Percentiles rank a stretch among this genome's conserved stretches.
Evolutionary conservation across 2,797 vertebrate genomes (phyloP).

Genomic region (Lateolabrax maculatus): DNA sequence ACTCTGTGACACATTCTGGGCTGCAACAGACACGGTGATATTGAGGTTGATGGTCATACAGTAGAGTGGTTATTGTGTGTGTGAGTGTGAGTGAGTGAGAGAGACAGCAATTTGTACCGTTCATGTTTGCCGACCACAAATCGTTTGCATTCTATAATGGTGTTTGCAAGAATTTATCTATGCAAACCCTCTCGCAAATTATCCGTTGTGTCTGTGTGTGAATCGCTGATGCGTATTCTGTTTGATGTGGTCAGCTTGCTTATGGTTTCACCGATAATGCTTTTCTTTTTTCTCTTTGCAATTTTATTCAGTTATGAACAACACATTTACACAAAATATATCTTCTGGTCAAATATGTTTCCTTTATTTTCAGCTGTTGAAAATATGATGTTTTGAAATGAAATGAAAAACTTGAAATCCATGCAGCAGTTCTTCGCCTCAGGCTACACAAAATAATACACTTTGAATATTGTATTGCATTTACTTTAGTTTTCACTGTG

Average conservation of each 20-base stretch:
- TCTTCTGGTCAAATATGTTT: conserved; percentile 27
- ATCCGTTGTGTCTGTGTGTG: neutral
- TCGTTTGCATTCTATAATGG: conserved; percentile 40
- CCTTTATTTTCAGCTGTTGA: conserved; percentile 26
- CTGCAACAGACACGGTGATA: neutral
- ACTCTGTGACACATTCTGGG: conserved; percentile 24
- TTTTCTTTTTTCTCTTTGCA: neutral
- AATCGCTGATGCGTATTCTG: conserved; percentile 14
- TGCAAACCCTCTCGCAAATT: conserved; percentile 4
- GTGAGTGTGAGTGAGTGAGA: neutral
- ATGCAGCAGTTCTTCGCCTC: neutral
- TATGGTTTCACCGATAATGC: conserved; percentile 22
- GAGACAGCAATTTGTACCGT: neutral
- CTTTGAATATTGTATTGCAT: conserved; percentile 9
- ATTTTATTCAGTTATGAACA: conserved; percentile 21
- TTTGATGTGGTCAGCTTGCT: conserved; percentile 10
- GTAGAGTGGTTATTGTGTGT: neutral
- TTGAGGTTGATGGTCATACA: neutral
- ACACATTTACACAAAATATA: neutral
- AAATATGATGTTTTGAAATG: neutral
- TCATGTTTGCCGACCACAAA: conserved; percentile 23
- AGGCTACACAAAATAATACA: neutral
- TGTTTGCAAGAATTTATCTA: conserved; percentile 28
- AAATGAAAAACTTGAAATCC: conserved; percentile 29
- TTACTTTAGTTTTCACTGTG: neutral